phyloP scores from a whole-genome alignment of 2,797 vertebrate species.

The Linurgus olivaceus region DNA sequence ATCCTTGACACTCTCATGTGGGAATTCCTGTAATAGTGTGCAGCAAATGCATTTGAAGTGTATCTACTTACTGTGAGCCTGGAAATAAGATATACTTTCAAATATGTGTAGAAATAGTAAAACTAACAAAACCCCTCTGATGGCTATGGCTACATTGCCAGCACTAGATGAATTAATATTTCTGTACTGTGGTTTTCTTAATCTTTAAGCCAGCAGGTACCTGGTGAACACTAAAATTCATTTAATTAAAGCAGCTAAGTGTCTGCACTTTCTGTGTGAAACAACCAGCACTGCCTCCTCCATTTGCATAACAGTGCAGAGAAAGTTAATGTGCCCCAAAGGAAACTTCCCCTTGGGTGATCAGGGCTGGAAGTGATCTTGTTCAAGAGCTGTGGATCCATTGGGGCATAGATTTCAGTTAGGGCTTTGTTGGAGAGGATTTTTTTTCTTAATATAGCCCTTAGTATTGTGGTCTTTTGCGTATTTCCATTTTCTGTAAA shows the following conservation, averaged over 20 bases:
- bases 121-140: background rate
- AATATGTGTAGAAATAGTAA: background rate
- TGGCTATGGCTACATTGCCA: background rate
- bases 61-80: background rate
- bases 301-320: background rate
- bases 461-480: background rate
- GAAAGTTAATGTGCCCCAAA: background rate
- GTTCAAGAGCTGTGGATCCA: background rate
- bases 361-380: background rate
- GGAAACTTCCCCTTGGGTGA: background rate
- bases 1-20: accelerated
- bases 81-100: background rate
- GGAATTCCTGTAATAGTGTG: background rate
- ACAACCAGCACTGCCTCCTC: background rate
- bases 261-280: background rate
- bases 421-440: background rate
- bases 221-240: background rate
- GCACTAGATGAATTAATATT: background rate
- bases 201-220: background rate
- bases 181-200: background rate
- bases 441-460: background rate
- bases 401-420: background rate
- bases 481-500: background rate
- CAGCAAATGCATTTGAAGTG: background rate
- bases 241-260: background rate